Base-by-base conservation (phyloP, 1,140 invertebrate genomes). In the Bilobella aurantiaca region DNA sequence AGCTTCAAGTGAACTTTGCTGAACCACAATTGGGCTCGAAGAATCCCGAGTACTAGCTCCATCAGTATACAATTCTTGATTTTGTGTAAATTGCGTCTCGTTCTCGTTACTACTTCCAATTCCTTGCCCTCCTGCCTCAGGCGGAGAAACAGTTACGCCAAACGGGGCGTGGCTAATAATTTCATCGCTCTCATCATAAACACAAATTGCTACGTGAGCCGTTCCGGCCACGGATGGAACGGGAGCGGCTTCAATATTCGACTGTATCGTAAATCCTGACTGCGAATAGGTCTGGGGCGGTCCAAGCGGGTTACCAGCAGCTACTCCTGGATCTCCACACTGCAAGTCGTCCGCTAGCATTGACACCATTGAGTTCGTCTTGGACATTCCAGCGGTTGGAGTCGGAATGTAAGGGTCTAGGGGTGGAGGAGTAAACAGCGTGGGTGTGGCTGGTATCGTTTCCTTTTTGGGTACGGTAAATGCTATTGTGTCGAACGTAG, bases 401-500 rank as follows among this genome's bases (percentile, higher is more conserved):
- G 34, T 27, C 18, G 59, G 23, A 31, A 2, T 29, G 25, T 16
- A 25, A 58, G 31, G 28, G 8, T 59, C 31, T 3, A 42, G 25
- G 14, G 59, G 31, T 18, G 59, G 32, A 42, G 59, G 5, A 42
- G 29, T 62, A 25, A 62, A 14, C 27, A 23, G 58, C 8, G 12
- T 28, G 29, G 21, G 46, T n/a, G 53, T 32, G n/a, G n/a, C n/a
- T n/a, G n/a, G n/a, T 14, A 29, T 47, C 12, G 42, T 23, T 37
- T 72, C 70, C 53, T 64, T 64, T 49, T 63, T 69, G 14, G 68
- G 58, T 21, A 60, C 49, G 5, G 60, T 64, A 28, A 72, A 72
- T 21, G 70, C 68, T 47, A 72, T 69, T 2, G 70, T 67, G 57
- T 72, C 66, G 46, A 68, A 72, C 14, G 65, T 66, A 0, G 64